Evolutionary conservation across 2,888 invertebrate species (phyloP).

Genomic region (Augiades crinisus): DNA sequence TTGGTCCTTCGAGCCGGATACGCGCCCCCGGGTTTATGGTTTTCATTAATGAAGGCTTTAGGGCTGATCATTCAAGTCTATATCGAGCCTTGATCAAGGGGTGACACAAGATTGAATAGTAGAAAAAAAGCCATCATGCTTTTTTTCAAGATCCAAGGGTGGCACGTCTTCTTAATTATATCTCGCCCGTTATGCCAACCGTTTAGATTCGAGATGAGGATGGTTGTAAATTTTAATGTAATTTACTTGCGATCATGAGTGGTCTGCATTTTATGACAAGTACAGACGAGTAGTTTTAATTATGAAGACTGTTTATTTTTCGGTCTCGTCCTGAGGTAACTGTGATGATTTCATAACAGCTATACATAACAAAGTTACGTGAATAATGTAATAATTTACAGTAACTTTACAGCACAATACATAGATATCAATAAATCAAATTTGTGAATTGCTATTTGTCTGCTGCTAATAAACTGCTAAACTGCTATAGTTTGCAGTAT

Average conservation of each 20-base stretch:
- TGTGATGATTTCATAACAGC: neutral
- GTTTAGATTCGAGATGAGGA: conserved; percentile 9
- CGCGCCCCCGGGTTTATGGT: conserved; percentile 62
- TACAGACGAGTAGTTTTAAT: neutral
- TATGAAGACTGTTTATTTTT: neutral
- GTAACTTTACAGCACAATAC: no score
- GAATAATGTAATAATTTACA: no score
- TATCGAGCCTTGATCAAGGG: conserved; percentile 58
- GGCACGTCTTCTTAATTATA: conserved; percentile 33
- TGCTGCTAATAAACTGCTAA: no score
- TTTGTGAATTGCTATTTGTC: no score
- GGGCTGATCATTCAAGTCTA: conserved; percentile 69
- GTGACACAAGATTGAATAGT: conserved; percentile 43
- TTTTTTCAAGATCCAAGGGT: conserved; percentile 46
- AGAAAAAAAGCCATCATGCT: conserved; percentile 35
- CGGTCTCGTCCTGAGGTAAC: neutral
- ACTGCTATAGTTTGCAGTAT: no score
- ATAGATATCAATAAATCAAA: no score
- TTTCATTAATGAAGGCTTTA: conserved; percentile 75
- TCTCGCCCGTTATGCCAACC: conserved; percentile 28
- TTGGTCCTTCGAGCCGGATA: conserved; percentile 56
- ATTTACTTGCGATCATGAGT: conserved; percentile 11
- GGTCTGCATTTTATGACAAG: neutral
- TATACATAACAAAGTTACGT: neutral
- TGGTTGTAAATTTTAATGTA: conserved; percentile 13